Evolutionary conservation across 2,797 vertebrate genomes (phyloP), one percentile per base, ranked within the genome.

Genomic region (Myripristis jacobus): DNA sequence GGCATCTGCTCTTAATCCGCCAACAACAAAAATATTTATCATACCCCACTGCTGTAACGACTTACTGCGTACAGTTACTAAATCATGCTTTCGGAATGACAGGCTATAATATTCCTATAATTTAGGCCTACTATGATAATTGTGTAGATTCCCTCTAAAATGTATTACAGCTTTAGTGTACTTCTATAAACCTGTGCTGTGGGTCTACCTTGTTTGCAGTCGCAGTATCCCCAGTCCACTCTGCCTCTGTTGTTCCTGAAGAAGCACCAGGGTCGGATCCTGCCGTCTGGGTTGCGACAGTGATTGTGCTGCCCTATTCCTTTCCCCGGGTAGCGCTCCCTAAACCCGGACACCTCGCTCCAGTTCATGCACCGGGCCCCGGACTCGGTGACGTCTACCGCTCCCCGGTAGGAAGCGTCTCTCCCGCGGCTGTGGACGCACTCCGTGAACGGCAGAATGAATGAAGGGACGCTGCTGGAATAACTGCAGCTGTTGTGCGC

Each of bases 261-360:
- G 82, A 95, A 96, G 86, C 97, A 97, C 94, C 96, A 96, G 47
- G 96, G 94, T 82, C 93, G 86, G 77, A 94, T 94, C 68, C 94
- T 87, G 66, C 94, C 91, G 85, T 96, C 95, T 7, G 94, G 94
- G 77, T 95, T 95, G 53, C 94, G 86, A 66, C 96, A 96, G 50
- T 93, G 93, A 75, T 95, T 95, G 92, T 96, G 96, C 11, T 94
- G 92, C 8, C 95, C 95, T 31, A 95, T 88, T 0, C 91, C 94
- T 78, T 88, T 92, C 0, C 88, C 93, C 58, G 93, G 87, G 44
- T 94, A 87, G 57, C 93, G 92, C 79, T 93, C 92, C 74, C 54
- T 75, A 74, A 95, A 92, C 10, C 93, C 87, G 57, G 90, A 43
- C 61, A 94, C 92, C 0, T 93, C 90, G 62, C 90, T 93, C 92